A percentile compares a stretch with the other conserved stretches of the same genome.
Conservation (phyloP, 2,113 vertebrate genomes). For the Pteruthius melanotis region DNA sequence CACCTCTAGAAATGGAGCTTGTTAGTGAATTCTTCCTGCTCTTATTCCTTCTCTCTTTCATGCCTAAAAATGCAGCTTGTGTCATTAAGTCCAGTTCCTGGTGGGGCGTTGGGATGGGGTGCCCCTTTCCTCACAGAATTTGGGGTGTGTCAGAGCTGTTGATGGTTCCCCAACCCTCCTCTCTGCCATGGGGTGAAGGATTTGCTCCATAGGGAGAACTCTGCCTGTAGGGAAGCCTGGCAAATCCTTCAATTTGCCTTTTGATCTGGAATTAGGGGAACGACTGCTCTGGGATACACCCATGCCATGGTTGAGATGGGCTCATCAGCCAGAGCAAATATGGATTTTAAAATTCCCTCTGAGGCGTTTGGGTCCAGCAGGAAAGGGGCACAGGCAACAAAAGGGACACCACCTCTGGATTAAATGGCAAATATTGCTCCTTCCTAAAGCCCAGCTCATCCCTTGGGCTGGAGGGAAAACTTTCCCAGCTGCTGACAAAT, state of each 20-base stretch:
- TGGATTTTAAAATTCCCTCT: neutral
- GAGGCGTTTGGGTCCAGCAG: neutral
- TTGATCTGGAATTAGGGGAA: neutral
- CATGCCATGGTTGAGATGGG: neutral
- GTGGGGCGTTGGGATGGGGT: neutral
- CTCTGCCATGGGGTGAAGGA: neutral
- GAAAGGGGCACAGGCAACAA: neutral
- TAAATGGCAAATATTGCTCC: neutral
- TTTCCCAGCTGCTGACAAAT: neutral
- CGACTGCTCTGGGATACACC: neutral
- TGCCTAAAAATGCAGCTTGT: neutral
- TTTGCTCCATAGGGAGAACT: rapidly evolving
- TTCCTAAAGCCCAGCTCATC: neutral
- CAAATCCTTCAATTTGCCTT: neutral
- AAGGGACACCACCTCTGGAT: neutral
- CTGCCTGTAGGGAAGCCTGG: neutral
- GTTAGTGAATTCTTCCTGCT: neutral
- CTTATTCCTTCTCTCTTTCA: neutral
- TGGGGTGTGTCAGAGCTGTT: neutral
- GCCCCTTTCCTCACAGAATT: neutral
- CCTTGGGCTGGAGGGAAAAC: neutral
- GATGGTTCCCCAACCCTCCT: neutral
- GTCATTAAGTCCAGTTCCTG: neutral
- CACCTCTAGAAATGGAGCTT: neutral
- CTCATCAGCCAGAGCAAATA: neutral